These are phyloP conservation scores for Chymomyza caudatula DNA, from an alignment of 2,888 invertebrate species.

Conservation along the genomic window DNA sequence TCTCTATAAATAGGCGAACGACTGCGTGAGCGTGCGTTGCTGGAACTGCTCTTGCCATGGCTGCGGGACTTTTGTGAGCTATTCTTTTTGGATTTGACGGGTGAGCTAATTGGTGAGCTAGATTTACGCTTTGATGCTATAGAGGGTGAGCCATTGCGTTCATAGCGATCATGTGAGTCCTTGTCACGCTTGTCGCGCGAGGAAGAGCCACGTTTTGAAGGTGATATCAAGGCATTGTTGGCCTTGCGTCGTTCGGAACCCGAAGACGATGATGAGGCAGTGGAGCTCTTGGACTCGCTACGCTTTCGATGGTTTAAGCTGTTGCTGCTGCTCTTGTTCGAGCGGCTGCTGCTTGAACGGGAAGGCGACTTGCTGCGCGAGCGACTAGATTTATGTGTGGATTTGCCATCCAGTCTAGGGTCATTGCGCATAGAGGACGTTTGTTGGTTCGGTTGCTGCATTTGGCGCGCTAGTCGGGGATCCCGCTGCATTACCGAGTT, in stretches of 20 bases:
- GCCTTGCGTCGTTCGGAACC: constrained; percentile 59
- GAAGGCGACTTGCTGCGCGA: constrained; percentile 73
- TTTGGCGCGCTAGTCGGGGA: constrained; percentile 78
- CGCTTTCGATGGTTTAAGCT: constrained; percentile 64
- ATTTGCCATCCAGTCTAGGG: constrained; percentile 48
- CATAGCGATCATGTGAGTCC: constrained; percentile 50
- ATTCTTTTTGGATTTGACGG: constrained; percentile 65
- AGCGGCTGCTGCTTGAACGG: constrained; percentile 40
- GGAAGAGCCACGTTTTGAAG: constrained; percentile 39
- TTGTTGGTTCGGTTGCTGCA: constrained; percentile 59
- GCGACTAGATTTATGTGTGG: constrained; percentile 56
- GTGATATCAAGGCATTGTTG: constrained; percentile 32
- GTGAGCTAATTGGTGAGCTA: constrained; percentile 67
- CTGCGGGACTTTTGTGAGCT: constrained; percentile 46
- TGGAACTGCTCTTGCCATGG: constrained; percentile 26
- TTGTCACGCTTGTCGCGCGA: constrained; percentile 43
- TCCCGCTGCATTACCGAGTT: constrained; percentile 77
- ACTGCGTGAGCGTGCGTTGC: constrained; percentile 65
- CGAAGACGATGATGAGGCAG: constrained; percentile 61
- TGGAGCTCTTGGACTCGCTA: constrained; percentile 70
- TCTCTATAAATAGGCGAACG: constrained; percentile 70
- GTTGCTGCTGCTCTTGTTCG: constrained; percentile 47
- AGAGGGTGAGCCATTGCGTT: constrained; percentile 49
- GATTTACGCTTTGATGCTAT: constrained; percentile 65
- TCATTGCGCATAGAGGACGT: constrained; percentile 25